Conservation (phyloP, 2,888 invertebrate species). For the Bugula neritina region DNA sequence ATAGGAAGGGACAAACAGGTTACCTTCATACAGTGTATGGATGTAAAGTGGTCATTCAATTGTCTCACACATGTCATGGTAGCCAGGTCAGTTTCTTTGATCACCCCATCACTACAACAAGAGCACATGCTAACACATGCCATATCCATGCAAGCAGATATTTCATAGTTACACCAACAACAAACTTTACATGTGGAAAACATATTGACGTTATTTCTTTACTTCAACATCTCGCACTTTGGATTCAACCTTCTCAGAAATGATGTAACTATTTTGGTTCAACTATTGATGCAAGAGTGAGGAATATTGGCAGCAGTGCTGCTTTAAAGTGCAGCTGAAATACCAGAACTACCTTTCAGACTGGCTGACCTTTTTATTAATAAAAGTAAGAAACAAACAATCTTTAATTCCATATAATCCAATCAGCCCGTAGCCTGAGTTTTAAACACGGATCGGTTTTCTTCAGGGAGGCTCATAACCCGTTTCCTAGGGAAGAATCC, state of each 20-base stretch:
- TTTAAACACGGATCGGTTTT: too few relatives aligned
- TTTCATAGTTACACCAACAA: not conserved
- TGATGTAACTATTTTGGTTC: too few relatives aligned
- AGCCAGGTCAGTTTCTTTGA: slow-evolving; percentile 48
- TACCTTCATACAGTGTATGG: slow-evolving; percentile 29
- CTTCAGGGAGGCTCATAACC: too few relatives aligned
- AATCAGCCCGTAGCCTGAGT: not conserved
- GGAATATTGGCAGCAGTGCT: not conserved
- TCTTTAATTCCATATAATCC: slow-evolving; percentile 14
- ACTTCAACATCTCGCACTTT: not conserved
- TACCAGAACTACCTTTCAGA: not conserved
- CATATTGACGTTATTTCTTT: not conserved
- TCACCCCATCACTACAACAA: slow-evolving; percentile 41
- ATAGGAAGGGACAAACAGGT: too few relatives aligned
- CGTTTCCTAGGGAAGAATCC: too few relatives aligned
- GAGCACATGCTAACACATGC: too few relatives aligned
- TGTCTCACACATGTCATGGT: slow-evolving; percentile 48
- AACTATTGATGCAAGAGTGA: too few relatives aligned
- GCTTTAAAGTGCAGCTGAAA: too few relatives aligned
- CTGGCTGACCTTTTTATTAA: slow-evolving; percentile 16
- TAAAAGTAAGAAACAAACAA: slow-evolving; percentile 12
- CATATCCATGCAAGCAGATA: too few relatives aligned
- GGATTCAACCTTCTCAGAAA: too few relatives aligned
- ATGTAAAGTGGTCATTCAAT: slow-evolving; percentile 45
- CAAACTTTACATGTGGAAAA: not conserved